Conservation (phyloP, 2,888 invertebrate species). For the Herminia tarsipennalis region DNA sequence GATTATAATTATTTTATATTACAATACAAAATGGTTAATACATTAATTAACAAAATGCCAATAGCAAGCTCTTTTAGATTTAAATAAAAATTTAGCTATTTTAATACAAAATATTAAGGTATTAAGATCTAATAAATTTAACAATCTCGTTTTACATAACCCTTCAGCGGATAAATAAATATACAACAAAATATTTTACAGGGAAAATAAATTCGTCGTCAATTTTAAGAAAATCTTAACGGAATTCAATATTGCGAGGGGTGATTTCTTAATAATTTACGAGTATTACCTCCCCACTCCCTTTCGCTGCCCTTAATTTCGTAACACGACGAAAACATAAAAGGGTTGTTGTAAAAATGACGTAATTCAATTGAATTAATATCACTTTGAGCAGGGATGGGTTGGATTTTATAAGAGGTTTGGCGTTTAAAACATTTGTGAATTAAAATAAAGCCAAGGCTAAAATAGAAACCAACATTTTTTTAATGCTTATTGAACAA, state of each 20-base stretch:
- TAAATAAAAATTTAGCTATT: no score
- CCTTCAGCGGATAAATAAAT: constrained; percentile 14
- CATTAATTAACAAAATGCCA: no score
- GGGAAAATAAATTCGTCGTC: constrained; percentile 26
- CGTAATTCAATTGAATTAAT: constrained; percentile 43
- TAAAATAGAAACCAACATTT: no score
- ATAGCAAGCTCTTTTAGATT: no score
- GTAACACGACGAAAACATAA: constrained; percentile 51
- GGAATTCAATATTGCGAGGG: constrained; percentile 39
- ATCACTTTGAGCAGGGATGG: constrained; percentile 23
- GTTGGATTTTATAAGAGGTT: constrained; percentile 13
- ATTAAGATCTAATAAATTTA: no score
- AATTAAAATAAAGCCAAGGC: constrained; percentile 5
- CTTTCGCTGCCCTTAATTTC: constrained; percentile 44
- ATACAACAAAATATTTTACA: constrained; percentile 22
- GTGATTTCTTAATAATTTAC: constrained; percentile 45
- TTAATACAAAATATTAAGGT: no score
- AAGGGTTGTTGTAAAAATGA: constrained; percentile 46
- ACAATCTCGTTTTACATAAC: background rate
- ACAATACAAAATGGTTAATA: no score
- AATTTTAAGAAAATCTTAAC: constrained; percentile 26
- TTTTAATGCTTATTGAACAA: background rate
- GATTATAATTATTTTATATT: no score
- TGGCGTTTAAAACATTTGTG: constrained; percentile 11
- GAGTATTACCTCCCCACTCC: constrained; percentile 36